Percentiles rank a stretch among this genome's conserved stretches.
Conservation (phyloP, 2,888 invertebrate species). For the Nemoura dubitans region DNA sequence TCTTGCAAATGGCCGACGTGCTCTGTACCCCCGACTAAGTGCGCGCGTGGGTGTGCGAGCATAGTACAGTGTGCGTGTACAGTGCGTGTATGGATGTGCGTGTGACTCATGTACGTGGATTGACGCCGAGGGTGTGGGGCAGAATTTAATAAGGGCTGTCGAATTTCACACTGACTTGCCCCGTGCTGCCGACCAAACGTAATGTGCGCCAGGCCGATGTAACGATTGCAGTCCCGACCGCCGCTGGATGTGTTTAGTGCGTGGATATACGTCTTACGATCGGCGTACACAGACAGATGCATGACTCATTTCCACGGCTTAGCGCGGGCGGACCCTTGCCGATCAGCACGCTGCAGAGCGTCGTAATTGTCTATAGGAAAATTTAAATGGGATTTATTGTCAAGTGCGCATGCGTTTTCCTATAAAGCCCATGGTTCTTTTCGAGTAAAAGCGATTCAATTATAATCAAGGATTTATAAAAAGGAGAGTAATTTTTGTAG, state of each 20-base stretch:
- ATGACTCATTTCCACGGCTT: slow-evolving; percentile 25
- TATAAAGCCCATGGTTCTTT: no score
- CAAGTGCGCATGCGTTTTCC: not conserved
- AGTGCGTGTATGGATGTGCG: not conserved
- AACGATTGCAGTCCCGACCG: not conserved
- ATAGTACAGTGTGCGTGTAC: no score
- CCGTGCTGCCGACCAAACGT: slow-evolving; percentile 50
- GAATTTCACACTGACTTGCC: slow-evolving; percentile 61
- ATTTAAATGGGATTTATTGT: not conserved
- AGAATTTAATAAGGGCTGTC: slow-evolving; percentile 59
- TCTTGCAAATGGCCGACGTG: slow-evolving; percentile 30
- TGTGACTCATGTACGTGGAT: slow-evolving; percentile 27
- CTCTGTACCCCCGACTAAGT: no score
- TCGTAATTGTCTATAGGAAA: no score
- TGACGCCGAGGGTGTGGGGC: slow-evolving; percentile 8
- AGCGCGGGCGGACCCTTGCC: not conserved
- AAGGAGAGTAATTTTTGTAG: not conserved
- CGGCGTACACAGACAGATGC: no score
- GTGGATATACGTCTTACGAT: no score
- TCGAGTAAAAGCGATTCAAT: not conserved
- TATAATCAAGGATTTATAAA: not conserved
- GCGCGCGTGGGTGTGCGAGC: no score
- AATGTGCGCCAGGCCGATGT: not conserved
- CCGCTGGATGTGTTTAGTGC: no score
- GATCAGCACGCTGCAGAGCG: no score